Conservation (phyloP, 2,888 invertebrate genomes). For the Clepsis dumicolana region DNA sequence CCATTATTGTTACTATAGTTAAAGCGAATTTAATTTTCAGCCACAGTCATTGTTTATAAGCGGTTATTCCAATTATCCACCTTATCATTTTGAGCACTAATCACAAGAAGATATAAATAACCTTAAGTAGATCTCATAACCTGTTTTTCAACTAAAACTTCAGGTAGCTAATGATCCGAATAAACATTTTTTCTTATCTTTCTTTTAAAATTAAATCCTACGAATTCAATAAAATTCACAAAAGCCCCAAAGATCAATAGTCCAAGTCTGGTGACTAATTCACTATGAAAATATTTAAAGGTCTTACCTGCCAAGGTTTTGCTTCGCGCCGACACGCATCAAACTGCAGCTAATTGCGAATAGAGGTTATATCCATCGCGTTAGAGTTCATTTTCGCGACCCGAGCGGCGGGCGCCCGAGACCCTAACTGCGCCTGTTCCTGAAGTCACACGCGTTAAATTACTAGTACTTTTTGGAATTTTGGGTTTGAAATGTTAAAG, state of each 20-base stretch:
- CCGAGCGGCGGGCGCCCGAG: constrained; percentile 51
- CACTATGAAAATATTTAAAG: constrained; percentile 45
- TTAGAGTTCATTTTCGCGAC: constrained; percentile 78
- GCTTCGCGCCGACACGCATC: constrained; percentile 53
- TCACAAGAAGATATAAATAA: not conserved
- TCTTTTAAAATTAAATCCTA: constrained; percentile 14
- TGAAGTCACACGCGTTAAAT: constrained; percentile 45
- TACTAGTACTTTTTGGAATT: constrained; percentile 18
- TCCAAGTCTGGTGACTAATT: constrained; percentile 26
- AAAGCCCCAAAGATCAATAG: constrained; percentile 26
- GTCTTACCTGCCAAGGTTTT: constrained; percentile 43
- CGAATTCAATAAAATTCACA: not conserved
- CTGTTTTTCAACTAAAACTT: not conserved
- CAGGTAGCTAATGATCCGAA: not conserved
- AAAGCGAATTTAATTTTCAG: constrained; percentile 2
- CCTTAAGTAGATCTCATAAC: not conserved
- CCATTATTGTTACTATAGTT: not conserved
- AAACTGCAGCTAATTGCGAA: constrained; percentile 71
- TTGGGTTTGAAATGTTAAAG: constrained; percentile 17
- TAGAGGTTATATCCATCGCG: constrained; percentile 68
- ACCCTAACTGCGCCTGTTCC: constrained; percentile 71
- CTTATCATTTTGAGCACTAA: not conserved
- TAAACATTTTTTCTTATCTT: not conserved
- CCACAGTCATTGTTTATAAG: not conserved
- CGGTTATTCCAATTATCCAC: not conserved